These are phyloP conservation scores for Holacanthus passer DNA, from an alignment of 2,113 vertebrate genomes.

Conservation along the genomic window DNA sequence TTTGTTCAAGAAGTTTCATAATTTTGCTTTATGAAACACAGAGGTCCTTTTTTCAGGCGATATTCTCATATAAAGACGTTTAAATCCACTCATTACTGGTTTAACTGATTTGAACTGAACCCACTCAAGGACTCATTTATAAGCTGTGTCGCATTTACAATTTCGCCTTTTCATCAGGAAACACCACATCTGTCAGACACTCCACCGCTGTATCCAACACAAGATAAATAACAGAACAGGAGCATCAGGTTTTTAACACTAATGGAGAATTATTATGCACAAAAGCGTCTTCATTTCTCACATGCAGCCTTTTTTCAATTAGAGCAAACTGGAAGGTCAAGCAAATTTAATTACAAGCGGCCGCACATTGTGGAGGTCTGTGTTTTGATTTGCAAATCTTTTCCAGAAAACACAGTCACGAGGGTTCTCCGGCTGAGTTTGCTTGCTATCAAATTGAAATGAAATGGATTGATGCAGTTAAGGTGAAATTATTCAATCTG, in stretches of 20 bases:
- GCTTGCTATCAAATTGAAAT: conserved; percentile 58
- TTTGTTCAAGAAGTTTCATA: not conserved
- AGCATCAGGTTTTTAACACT: conserved; percentile 24
- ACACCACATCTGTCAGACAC: not conserved
- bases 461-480: conserved; percentile 60
- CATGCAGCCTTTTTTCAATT: conserved; percentile 41
- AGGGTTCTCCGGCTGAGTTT: conserved; percentile 21
- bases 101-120: not conserved
- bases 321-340: conserved; percentile 53
- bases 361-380: conserved; percentile 8
- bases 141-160: not conserved
- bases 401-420: conserved; percentile 29
- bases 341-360: conserved; percentile 52
- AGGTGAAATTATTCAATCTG: conserved; percentile 71
- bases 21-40: not conserved
- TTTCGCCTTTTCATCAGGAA: not conserved
- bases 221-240: not conserved
- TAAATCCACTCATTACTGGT: not conserved
- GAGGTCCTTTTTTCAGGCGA: not conserved
- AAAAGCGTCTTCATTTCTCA: conserved; percentile 42
- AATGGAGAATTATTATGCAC: conserved; percentile 36
- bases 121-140: not conserved
- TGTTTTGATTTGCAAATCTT: conserved; percentile 51
- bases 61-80: not conserved
- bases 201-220: not conserved